These are phyloP conservation scores for Todus mexicanus DNA, from an alignment of 2,797 vertebrate species.

Conservation along the genomic window DNA sequence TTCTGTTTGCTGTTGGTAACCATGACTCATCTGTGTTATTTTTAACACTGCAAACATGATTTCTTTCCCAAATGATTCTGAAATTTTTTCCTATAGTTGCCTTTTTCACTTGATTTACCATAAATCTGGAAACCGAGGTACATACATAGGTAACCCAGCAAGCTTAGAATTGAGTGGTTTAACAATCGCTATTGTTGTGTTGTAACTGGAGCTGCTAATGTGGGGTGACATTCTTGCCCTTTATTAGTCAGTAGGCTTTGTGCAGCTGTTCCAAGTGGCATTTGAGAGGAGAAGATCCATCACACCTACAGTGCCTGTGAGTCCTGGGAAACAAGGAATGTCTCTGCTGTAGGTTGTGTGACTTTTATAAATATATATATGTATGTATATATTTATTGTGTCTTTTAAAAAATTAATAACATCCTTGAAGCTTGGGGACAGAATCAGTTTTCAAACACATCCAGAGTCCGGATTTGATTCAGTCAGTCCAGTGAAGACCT, in stretches of 20 bases:
- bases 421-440: not conserved
- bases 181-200: not conserved
- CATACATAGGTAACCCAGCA: not conserved
- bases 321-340: not conserved
- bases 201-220: slow-evolving; percentile 24
- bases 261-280: slow-evolving; percentile 43
- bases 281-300: not conserved
- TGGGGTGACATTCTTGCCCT: not conserved
- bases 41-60: not conserved
- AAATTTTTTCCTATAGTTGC: not conserved
- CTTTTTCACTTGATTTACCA: not conserved
- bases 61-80: not conserved
- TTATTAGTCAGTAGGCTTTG: slow-evolving; percentile 7
- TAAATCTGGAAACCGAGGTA: not conserved
- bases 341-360: not conserved
- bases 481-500: not conserved
- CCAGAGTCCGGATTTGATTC: not conserved
- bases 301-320: not conserved
- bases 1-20: not conserved
- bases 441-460: not conserved
- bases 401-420: no score
- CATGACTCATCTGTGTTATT: not conserved
- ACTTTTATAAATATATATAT: not conserved
- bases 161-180: not conserved
- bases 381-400: no score